Evolutionary conservation across 2,113 vertebrate genomes (phyloP).

Genomic region (Leucoraja erinaceus): DNA sequence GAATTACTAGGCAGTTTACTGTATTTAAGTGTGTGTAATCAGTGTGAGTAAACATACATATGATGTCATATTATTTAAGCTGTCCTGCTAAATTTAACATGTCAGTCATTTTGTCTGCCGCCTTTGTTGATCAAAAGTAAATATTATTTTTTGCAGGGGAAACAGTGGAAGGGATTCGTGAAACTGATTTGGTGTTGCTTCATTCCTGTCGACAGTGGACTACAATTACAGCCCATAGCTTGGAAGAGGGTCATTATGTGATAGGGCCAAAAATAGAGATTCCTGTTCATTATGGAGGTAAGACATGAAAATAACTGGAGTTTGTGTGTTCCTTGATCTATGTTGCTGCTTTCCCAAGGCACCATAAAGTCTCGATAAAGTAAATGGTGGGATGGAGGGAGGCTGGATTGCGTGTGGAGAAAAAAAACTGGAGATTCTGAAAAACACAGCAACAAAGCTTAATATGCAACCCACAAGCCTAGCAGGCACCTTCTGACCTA

Average conservation of each 20-base stretch:
- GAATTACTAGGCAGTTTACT: background rate
- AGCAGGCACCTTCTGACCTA: too few relatives aligned
- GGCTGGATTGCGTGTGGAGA: too few relatives aligned
- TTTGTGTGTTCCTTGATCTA: too few relatives aligned
- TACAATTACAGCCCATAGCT: slow-evolving; percentile 93
- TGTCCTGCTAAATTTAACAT: background rate
- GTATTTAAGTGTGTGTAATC: background rate
- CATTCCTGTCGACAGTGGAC: slow-evolving; percentile 98
- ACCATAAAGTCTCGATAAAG: too few relatives aligned
- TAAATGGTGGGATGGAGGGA: too few relatives aligned
- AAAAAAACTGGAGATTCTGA: too few relatives aligned
- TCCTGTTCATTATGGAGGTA: slow-evolving; percentile 97
- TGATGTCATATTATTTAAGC: background rate
- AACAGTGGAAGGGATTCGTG: slow-evolving; percentile 82
- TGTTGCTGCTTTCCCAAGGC: background rate
- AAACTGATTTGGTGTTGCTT: slow-evolving; percentile 91
- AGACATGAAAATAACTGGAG: slow-evolving; percentile 42
- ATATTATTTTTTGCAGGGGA: slow-evolving; percentile 66
- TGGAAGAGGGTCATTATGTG: slow-evolving; percentile 97
- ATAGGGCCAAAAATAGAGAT: slow-evolving; percentile 99
- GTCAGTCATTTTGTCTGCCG: background rate
- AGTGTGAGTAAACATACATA: background rate
- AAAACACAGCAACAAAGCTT: too few relatives aligned
- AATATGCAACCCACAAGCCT: too few relatives aligned
- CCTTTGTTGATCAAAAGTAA: background rate